Evolutionary conservation across 2,113 vertebrate genomes (phyloP), one percentile per base, ranked within the genome.

Genomic region (Natator depressus): DNA sequence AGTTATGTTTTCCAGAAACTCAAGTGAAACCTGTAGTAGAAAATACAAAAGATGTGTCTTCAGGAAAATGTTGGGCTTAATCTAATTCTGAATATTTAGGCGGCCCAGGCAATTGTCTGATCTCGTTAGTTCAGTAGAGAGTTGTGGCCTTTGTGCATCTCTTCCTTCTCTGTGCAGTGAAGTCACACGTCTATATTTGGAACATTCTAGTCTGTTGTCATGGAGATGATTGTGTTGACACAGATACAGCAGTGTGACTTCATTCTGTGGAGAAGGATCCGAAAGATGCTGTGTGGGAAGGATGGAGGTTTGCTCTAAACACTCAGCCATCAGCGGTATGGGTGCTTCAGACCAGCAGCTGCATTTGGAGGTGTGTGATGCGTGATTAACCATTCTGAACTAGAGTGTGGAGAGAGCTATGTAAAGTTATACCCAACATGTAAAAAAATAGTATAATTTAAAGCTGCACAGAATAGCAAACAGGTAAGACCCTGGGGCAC

Each of bases 141-240:
- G 29, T 76, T 93, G 49, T 62, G 54, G 51, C 83, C 79, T 42
- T n/a, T 69, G 22, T 27, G 14, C 79, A 84, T 87, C 79, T 95
- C 46, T 87, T 94, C n/a, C 62, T 93, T 89, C 72, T 89, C 92
- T 89, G 57, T 94, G 92, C 89, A 80, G 87, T 93, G 90, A 90
- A 94, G 95, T 85, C 62, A 84, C 87, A 94, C 92, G 31, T 97
- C 96, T 97, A 89, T 97, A 97, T 97, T 96, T 97, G 96, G 94
- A 94, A 92, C 82, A 87, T 93, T 65, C 78, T 59, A 89, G 95
- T 93, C 95, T 96, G 97, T 97, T 97, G 96, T 97, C 97, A 96
- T 97, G 96, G 97, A 95, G 97, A 97, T 97, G 29, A 92, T 88
- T 93, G 88, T 95, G 97, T 95, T 97, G 96, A 97, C 90, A 95